phyloP scores from a whole-genome alignment of 92 coral and sea anemone genomes.

The Scolanthus callimorphus region DNA sequence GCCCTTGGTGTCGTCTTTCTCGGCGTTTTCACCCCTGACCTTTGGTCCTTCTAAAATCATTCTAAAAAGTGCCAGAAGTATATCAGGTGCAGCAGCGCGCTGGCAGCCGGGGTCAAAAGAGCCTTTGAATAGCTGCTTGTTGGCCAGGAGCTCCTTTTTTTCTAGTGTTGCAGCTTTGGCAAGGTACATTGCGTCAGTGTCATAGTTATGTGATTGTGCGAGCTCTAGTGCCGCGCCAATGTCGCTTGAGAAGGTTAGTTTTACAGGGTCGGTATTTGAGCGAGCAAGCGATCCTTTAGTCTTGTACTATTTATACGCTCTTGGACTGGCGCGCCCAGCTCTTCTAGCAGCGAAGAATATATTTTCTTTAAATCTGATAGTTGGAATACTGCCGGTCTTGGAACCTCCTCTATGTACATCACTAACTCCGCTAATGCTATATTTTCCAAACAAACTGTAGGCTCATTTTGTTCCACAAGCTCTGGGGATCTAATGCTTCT shows the following conservation, averaged over 20 bases:
- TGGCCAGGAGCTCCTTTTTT: slow-evolving; percentile 24
- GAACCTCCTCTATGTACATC: no score
- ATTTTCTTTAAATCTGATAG: no score
- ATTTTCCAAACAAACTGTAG: slow-evolving; percentile 14
- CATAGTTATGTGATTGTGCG: slow-evolving; percentile 21
- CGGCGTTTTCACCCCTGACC: slow-evolving; percentile 8
- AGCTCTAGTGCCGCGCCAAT: slow-evolving; percentile 31
- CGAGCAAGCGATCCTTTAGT: slow-evolving; percentile 13
- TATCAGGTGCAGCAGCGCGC: slow-evolving; percentile 28
- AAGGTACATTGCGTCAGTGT: slow-evolving; percentile 42
- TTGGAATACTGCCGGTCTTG: no score
- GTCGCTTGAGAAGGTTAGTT: slow-evolving; percentile 10
- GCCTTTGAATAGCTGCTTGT: slow-evolving; percentile 22
- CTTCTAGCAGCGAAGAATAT: slow-evolving; percentile 29
- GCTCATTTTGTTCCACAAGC: slow-evolving; percentile 3
- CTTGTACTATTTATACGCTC: slow-evolving; percentile 31
- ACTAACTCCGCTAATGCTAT: slow-evolving; percentile 14
- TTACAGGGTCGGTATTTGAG: slow-evolving; percentile 19
- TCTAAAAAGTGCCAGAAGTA: slow-evolving; percentile 38
- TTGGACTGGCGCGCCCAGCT: slow-evolving; percentile 34
- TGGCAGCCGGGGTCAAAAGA: slow-evolving; percentile 39
- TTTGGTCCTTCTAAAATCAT: slow-evolving; percentile 48
- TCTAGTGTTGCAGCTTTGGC: slow-evolving; percentile 52
- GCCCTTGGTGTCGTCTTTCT: slow-evolving; percentile 2
- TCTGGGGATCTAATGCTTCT: slow-evolving; percentile 8